Percentiles rank a stretch among this genome's conserved stretches.
phyloP scores from a whole-genome alignment of 2,113 vertebrate genomes.

The Limanda limanda region DNA sequence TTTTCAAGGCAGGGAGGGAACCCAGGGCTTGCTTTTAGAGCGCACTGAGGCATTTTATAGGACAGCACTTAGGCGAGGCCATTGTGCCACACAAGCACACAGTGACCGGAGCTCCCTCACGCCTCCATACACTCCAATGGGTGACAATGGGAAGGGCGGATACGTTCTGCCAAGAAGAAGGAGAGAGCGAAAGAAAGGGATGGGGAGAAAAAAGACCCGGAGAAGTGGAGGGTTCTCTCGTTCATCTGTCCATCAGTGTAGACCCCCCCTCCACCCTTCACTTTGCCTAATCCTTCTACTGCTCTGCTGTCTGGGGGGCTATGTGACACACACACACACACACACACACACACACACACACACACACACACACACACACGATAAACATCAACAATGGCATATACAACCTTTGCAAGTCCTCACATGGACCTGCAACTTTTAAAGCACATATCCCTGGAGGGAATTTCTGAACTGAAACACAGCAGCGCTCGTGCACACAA shows the following conservation, averaged over 20 bases:
- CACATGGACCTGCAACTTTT: slow-evolving; percentile 47
- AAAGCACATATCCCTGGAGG: slow-evolving; percentile 43
- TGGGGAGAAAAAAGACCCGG: slow-evolving; percentile 9
- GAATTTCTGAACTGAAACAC: slow-evolving; percentile 30
- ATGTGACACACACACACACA: slow-evolving; percentile 52
- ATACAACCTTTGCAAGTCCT: slow-evolving; percentile 50
- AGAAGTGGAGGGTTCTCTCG: slow-evolving; percentile 69
- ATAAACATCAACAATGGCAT: slow-evolving; percentile 59
- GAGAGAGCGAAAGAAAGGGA: slow-evolving; percentile 55
- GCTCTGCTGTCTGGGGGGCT: slow-evolving; percentile 61
- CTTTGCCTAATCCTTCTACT: slow-evolving; percentile 73
- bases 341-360: slow-evolving; percentile 19
- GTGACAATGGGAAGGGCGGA: slow-evolving; percentile 81
- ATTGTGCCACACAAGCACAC: slow-evolving; percentile 79
- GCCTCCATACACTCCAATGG: slow-evolving; percentile 80
- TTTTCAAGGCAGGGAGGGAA: slow-evolving; percentile 68
- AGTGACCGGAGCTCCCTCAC: slow-evolving; percentile 73
- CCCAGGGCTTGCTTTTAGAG: slow-evolving; percentile 76
- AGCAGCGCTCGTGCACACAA: slow-evolving; percentile 6
- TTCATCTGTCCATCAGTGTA: slow-evolving; percentile 73
- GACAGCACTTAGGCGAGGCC: slow-evolving; percentile 81
- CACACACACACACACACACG: slow-evolving; percentile 25
- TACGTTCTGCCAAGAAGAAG: slow-evolving; percentile 73
- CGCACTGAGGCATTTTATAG: slow-evolving; percentile 84
- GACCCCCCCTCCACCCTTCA: slow-evolving; percentile 11